These are phyloP conservation scores for Agrilus biguttatus DNA, from an alignment of 2,888 invertebrate genomes.

Conservation along the genomic window DNA sequence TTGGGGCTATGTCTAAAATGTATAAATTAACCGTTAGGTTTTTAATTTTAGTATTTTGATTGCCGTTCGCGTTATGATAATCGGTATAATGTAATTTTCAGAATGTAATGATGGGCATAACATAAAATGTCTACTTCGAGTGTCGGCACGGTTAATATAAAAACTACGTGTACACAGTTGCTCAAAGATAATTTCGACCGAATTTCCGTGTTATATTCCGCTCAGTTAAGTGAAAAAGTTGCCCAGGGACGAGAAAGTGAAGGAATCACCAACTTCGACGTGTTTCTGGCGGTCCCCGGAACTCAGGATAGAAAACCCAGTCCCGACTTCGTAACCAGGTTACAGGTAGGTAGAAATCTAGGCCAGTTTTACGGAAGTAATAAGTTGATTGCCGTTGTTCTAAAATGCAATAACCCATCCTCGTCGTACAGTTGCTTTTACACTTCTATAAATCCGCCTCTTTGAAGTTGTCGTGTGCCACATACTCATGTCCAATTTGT, in stretches of 20 bases:
- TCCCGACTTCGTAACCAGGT: constrained; percentile 27
- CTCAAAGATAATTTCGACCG: constrained; percentile 26
- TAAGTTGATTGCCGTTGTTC: too few species aligned
- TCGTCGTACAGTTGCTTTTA: too few species aligned
- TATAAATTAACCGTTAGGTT: too few species aligned
- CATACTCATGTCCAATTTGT: too few species aligned
- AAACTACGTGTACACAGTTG: constrained; percentile 24
- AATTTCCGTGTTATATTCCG: constrained; percentile 28
- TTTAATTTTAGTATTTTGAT: too few species aligned
- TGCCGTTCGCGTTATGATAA: not conserved
- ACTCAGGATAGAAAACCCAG: constrained; percentile 23
- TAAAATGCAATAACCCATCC: too few species aligned
- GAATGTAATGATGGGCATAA: constrained; percentile 20
- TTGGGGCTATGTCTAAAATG: too few species aligned
- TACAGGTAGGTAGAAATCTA: constrained; percentile 22
- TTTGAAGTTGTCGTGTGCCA: too few species aligned
- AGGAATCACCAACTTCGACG: constrained; percentile 22
- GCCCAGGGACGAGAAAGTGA: constrained; percentile 13
- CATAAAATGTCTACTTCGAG: constrained; percentile 23
- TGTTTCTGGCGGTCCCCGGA: constrained; percentile 20
- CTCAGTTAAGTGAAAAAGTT: constrained; percentile 23
- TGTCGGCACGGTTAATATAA: constrained; percentile 27
- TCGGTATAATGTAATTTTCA: constrained; percentile 1
- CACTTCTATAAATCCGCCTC: too few species aligned
- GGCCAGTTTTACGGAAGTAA: too few species aligned